Conservation (phyloP, 2,797 vertebrate genomes). For the Trichosurus vulpecula region DNA sequence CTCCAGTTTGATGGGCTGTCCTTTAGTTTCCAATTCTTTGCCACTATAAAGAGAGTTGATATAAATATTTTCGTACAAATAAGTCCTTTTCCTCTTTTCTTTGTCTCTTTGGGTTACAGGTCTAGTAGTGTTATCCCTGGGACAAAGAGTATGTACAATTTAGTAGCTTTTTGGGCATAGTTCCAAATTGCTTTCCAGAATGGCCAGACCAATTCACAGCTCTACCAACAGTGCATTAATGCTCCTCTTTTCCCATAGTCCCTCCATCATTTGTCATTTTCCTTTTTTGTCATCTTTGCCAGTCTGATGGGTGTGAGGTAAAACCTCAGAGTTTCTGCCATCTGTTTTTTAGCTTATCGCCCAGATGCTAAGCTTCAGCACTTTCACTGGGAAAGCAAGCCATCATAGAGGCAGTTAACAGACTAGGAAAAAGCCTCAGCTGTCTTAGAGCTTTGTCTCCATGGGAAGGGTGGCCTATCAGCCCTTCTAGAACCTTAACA, state of each 20-base stretch:
- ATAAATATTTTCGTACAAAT: neutral
- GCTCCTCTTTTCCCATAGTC: neutral
- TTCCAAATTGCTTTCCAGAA: neutral
- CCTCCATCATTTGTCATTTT: neutral
- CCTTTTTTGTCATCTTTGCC: neutral
- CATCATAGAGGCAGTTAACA: neutral
- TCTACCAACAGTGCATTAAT: neutral
- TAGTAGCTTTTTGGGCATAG: neutral
- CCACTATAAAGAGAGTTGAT: neutral
- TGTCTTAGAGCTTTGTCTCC: neutral
- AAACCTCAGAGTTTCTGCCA: neutral
- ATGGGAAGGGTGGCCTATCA: neutral
- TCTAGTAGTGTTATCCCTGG: neutral
- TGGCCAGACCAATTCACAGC: neutral
- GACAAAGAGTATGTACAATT: neutral
- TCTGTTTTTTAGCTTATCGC: neutral
- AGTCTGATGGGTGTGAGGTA: neutral
- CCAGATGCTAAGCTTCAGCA: neutral
- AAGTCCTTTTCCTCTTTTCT: neutral
- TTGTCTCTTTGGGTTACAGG: neutral
- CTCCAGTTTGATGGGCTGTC: neutral
- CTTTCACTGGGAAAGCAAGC: neutral
- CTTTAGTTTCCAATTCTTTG: neutral
- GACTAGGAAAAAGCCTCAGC: neutral
- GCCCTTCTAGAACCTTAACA: neutral